Percentiles rank a stretch among this genome's conserved stretches.
phyloP scores from a whole-genome alignment of 23 tunicate genomes.

The Aplidium turbinatum region DNA sequence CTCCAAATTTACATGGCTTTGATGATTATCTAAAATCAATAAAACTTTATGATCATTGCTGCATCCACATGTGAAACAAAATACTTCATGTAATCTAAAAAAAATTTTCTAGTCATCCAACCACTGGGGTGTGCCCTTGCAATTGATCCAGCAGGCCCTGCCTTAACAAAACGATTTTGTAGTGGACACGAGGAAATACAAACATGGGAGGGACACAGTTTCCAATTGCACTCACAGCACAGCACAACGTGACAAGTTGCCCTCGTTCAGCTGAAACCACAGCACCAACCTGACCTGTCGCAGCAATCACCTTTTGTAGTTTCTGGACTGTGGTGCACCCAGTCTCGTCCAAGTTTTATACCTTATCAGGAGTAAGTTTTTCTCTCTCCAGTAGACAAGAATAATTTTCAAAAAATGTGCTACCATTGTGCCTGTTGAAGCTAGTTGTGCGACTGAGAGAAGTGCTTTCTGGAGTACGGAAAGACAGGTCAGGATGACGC shows the following conservation, averaged over 20 bases:
- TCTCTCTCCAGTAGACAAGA: background rate
- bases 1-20: background rate
- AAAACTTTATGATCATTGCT: background rate
- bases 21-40: slow-evolving; percentile 10
- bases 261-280: too few relatives aligned
- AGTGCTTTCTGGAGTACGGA: too few relatives aligned
- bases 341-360: too few relatives aligned
- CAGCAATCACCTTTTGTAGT: too few relatives aligned
- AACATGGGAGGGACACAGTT: slow-evolving; percentile 14
- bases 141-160: slow-evolving; percentile 11
- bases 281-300: too few relatives aligned
- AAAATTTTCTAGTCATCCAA: background rate
- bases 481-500: background rate
- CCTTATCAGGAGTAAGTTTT: too few relatives aligned
- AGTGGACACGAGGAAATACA: background rate
- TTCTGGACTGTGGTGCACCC: too few relatives aligned
- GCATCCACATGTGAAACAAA: background rate
- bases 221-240: too few relatives aligned
- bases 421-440: slow-evolving; percentile 5
- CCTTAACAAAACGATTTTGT: slow-evolving; percentile 7
- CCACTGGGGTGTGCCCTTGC: slow-evolving; percentile 1
- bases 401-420: background rate
- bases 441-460: too few relatives aligned
- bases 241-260: too few relatives aligned
- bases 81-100: background rate